Base-by-base conservation (phyloP, 2,888 invertebrate genomes). In the Mythimna ferrago region DNA sequence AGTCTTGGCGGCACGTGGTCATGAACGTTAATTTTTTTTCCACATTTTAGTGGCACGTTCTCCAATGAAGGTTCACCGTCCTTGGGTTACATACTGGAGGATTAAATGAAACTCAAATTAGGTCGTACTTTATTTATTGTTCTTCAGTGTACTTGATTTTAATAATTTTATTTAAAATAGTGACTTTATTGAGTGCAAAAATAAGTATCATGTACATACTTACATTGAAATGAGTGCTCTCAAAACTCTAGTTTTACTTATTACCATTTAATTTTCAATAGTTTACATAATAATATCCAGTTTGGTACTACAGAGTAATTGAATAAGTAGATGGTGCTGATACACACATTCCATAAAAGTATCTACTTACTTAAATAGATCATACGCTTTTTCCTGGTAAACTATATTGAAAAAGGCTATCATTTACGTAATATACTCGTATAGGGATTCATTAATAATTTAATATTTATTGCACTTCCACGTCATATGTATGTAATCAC, bases 131-230 rank as follows among this genome's bases (percentile, higher is more conserved):
- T 90, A 93, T 95, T 95, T 94, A 95, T 94, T 94, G 91, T 93
- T 94, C 92, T 89, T 92, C 92, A 92, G 92, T 95, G 94, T 94
- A 93, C 86, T 93, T 92, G 88, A 89, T 92, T 89, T 89, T 90
- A 92, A 92, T 93, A 93, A 91, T 86, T 93, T 93, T 93, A 92
- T 93, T 94, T 94, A 95, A 95, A 95, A 95, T 95, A 94, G 95
- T 95, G 94, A 93, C 89, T 93, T 94, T 92, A 93, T 93, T 90
- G 89, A 93, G 95, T 96, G 95, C 95, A 95, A 95, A 94, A 95
- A 95, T 95, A 94, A 93, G 92, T 93, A 82, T 84, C 77, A 92
- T 89, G 90, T 94, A 74, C 74, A 78, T 74, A 91, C 90, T 90
- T 93, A 93, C 89, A 91, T 91, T 92, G 92, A 93, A 93, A 93